Percentiles rank a stretch among this genome's conserved stretches.
Conservation (phyloP, 2,797 vertebrate species). For the Pempheris klunzingeri region DNA sequence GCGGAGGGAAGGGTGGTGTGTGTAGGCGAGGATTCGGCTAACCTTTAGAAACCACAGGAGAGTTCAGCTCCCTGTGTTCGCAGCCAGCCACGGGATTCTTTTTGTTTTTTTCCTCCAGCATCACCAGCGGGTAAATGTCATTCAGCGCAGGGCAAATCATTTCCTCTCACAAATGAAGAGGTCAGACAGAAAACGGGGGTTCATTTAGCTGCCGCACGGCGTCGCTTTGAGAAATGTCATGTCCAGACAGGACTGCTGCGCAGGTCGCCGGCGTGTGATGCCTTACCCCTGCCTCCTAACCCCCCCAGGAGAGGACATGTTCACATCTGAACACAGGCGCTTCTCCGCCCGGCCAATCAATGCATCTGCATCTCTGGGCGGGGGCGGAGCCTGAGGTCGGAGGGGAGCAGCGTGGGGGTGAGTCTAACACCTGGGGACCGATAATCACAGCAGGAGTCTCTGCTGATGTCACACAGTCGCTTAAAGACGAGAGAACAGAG, state of each 20-base stretch:
- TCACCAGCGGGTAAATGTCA: slow-evolving; percentile 81
- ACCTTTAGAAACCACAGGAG: slow-evolving; percentile 81
- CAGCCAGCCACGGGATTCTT: slow-evolving; percentile 42
- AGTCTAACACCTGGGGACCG: slow-evolving; percentile 29
- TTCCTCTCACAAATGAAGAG: slow-evolving; percentile 72
- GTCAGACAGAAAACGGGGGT: slow-evolving; percentile 61
- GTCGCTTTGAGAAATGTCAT: slow-evolving; percentile 75
- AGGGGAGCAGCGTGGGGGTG: background rate
- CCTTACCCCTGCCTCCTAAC: slow-evolving; percentile 14
- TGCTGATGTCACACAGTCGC: slow-evolving; percentile 13
- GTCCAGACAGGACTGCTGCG: slow-evolving; percentile 45
- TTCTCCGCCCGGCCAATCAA: slow-evolving; percentile 38
- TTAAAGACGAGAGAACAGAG: slow-evolving; percentile 30
- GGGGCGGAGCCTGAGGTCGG: slow-evolving; percentile 8
- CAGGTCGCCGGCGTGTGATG: slow-evolving; percentile 15
- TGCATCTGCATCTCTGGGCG: background rate
- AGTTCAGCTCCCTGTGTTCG: slow-evolving; percentile 67
- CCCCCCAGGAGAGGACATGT: slow-evolving; percentile 14
- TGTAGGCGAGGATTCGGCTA: slow-evolving; percentile 61
- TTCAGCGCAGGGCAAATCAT: slow-evolving; percentile 65
- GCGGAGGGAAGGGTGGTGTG: slow-evolving; percentile 35
- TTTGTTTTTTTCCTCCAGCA: slow-evolving; percentile 48
- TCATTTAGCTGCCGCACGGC: slow-evolving; percentile 57
- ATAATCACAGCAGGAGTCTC: slow-evolving; percentile 23
- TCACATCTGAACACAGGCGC: no score